A percentile compares a stretch with the other conserved stretches of the same genome.
Evolutionary conservation across 2,888 invertebrate genomes (phyloP).

Genomic region (Zaprionus obscuricornis): DNA sequence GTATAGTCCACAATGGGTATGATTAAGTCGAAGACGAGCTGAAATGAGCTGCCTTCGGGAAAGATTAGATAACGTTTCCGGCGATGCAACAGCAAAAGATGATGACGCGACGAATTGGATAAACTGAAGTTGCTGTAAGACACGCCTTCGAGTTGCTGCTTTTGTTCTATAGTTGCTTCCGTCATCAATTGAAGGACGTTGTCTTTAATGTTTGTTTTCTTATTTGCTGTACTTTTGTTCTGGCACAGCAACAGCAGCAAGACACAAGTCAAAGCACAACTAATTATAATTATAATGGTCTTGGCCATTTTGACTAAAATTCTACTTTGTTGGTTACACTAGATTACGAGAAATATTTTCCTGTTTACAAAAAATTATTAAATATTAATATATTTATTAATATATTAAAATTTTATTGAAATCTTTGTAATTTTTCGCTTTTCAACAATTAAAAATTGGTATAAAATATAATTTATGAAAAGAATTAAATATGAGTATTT

Average conservation of each 20-base stretch:
- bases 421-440: no score
- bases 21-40: slow-evolving; percentile 82
- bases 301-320: slow-evolving; percentile 51
- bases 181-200: not conserved
- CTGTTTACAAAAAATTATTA: no score
- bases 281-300: slow-evolving; percentile 54
- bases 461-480: no score
- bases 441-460: no score
- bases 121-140: no score
- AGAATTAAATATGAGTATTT: no score
- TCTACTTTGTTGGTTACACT: slow-evolving; percentile 25
- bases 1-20: slow-evolving; percentile 83
- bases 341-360: not conserved
- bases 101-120: slow-evolving; percentile 28
- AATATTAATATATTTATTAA: no score
- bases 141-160: not conserved
- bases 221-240: not conserved
- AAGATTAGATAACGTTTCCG: slow-evolving; percentile 84
- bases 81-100: slow-evolving; percentile 76
- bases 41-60: slow-evolving; percentile 84
- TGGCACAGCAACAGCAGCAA: slow-evolving; percentile 29
- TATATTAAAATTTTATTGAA: no score
- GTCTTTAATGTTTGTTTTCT: slow-evolving; percentile 1
- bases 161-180: not conserved
- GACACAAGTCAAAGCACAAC: slow-evolving; percentile 30